phyloP scores from a whole-genome alignment of 2,888 invertebrate genomes.

The Meta bourneti region DNA sequence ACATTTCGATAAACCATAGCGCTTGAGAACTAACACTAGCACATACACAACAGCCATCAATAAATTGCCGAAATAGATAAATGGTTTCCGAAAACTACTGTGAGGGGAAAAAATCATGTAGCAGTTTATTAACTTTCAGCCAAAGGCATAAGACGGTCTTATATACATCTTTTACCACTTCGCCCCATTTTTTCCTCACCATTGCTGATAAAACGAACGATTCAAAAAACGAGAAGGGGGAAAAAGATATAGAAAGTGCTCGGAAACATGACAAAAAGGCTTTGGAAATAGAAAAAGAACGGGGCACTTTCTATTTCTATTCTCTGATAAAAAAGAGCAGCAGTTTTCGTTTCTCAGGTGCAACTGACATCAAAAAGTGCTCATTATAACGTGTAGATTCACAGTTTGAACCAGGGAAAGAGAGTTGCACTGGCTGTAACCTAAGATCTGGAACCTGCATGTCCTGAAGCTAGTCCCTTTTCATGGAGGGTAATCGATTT shows the following conservation, averaged over 20 bases:
- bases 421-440: background rate
- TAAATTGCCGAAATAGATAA: constrained; percentile 26
- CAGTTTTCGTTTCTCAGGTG: constrained; percentile 53
- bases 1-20: too few relatives aligned
- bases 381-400: constrained; percentile 58
- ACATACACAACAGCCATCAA: background rate
- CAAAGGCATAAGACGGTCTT: constrained; percentile 3
- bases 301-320: constrained; percentile 37
- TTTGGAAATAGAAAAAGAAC: constrained; percentile 1
- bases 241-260: background rate
- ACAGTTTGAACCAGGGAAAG: background rate
- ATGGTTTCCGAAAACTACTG: background rate
- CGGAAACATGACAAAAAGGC: constrained; percentile 26
- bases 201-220: background rate
- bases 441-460: background rate
- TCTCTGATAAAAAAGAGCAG: constrained; percentile 8
- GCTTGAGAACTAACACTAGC: background rate
- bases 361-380: constrained; percentile 63
- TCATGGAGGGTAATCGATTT: constrained; percentile 40
- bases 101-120: background rate
- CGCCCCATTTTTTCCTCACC: background rate
- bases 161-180: background rate
- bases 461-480: background rate
- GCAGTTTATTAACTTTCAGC: constrained; percentile 30
- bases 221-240: background rate